phyloP scores from a whole-genome alignment of 2,888 invertebrate genomes.

The Campopleginae sp. region DNA sequence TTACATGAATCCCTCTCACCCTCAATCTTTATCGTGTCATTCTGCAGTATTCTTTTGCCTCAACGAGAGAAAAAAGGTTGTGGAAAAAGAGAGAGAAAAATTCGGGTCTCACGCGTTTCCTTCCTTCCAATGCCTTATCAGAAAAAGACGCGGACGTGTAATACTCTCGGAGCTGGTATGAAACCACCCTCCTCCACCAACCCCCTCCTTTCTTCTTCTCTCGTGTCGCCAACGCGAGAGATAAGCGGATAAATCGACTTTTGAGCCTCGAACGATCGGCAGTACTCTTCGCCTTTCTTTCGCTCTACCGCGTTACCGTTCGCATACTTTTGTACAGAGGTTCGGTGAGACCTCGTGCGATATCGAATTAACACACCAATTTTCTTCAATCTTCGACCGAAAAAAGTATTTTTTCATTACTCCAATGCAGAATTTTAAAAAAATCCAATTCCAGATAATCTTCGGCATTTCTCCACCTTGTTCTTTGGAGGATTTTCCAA shows the following conservation, averaged over 20 bases:
- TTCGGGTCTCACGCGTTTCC: slow-evolving; percentile 38
- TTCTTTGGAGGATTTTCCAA: background rate
- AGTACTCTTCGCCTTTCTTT: slow-evolving; percentile 41
- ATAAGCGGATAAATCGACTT: slow-evolving; percentile 68
- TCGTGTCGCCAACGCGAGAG: slow-evolving; percentile 41
- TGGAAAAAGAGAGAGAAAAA: background rate
- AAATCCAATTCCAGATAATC: background rate
- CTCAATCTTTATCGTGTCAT: slow-evolving; percentile 29
- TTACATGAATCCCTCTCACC: slow-evolving; percentile 28
- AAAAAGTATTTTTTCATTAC: background rate
- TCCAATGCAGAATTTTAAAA: background rate
- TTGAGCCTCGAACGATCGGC: slow-evolving; percentile 66
- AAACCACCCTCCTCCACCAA: slow-evolving; percentile 6
- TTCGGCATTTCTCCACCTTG: background rate
- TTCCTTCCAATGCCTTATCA: slow-evolving; percentile 58
- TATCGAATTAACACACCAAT: background rate
- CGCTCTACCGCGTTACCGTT: background rate
- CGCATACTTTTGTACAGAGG: background rate
- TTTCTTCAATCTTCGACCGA: background rate
- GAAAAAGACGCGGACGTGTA: slow-evolving; percentile 33
- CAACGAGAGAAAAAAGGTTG: background rate
- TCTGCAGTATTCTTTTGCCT: slow-evolving; percentile 26
- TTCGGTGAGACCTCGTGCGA: background rate
- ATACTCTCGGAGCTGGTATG: slow-evolving; percentile 23
- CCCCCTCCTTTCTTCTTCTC: background rate